Percentiles rank a stretch among this genome's conserved stretches.
Conservation (phyloP, 1,140 invertebrate genomes). For the Apolygus lucorum region DNA sequence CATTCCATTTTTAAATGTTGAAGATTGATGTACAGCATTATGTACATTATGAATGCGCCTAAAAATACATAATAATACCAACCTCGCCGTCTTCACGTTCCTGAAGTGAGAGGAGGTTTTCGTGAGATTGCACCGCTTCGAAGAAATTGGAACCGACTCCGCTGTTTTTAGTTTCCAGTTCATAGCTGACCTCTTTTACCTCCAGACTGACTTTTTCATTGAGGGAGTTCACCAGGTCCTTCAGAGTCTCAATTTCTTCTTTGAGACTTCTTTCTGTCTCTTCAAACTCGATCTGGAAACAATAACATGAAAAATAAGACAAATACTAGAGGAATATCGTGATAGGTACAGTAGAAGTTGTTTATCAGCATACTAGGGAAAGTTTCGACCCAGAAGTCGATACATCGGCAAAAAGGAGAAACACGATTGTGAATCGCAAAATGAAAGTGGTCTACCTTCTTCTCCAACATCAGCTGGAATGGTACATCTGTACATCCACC, state of each 20-base stretch:
- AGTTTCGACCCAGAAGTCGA: no score
- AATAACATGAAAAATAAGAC: no score
- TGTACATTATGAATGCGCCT: no score
- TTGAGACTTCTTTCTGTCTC: constrained; percentile 31
- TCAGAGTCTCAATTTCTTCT: constrained; percentile 28
- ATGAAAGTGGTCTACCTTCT: no score
- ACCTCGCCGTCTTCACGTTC: constrained; percentile 37
- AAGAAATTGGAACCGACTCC: neutral
- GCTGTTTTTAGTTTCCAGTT: neutral
- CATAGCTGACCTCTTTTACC: neutral
- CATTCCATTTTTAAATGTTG: neutral
- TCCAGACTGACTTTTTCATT: neutral
- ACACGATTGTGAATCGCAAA: no score
- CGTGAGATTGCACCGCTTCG: constrained; percentile 12
- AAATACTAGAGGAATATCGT: no score
- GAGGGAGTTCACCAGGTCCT: constrained; percentile 20
- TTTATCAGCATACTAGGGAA: no score
- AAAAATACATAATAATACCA: neutral
- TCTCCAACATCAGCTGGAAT: no score
- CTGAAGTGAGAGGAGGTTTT: constrained; percentile 25
- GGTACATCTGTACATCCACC: no score
- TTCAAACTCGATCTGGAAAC: constrained; percentile 24
- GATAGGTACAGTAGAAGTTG: no score
- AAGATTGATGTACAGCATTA: no score
- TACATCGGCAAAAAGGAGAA: no score